Evolutionary conservation across 92 coral and sea anemone genomes (phyloP).

Genomic region (Zoanthus solanderi): DNA sequence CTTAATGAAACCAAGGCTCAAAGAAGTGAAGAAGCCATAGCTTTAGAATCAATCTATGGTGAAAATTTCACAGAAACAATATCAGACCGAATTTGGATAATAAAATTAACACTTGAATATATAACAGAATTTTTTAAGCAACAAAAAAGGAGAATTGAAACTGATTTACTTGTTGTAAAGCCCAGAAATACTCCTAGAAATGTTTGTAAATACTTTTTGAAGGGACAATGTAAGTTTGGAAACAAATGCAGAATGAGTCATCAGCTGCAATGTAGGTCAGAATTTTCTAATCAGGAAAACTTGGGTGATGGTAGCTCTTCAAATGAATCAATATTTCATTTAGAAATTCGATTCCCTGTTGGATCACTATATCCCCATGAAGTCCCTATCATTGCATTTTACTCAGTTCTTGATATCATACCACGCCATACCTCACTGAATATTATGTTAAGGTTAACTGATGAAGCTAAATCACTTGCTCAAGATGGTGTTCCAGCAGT

Average conservation of each 20-base stretch:
- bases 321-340: conserved; percentile 50
- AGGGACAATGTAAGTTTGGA: conserved; percentile 79
- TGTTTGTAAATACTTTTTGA: conserved; percentile 68
- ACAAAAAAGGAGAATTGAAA: not conserved
- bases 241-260: conserved; percentile 81
- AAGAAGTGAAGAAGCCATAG: conserved; percentile 78
- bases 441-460: conserved; percentile 68
- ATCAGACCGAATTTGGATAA: conserved; percentile 76
- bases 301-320: conserved; percentile 38
- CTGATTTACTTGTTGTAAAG: conserved; percentile 17
- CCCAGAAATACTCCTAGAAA: conserved; percentile 31
- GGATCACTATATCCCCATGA: conserved; percentile 85
- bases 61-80: conserved; percentile 75
- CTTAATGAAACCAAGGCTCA: conserved; percentile 70
- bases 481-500: conserved; percentile 70
- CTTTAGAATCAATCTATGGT: conserved; percentile 79
- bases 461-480: conserved; percentile 66
- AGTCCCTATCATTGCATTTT: conserved; percentile 79
- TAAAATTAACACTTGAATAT: conserved; percentile 69
- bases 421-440: conserved; percentile 77
- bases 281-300: conserved; percentile 1
- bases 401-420: conserved; percentile 67
- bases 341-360: conserved; percentile 80
- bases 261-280: conserved; percentile 10
- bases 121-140: conserved; percentile 60